phyloP scores from a whole-genome alignment of 2,797 vertebrate genomes.

The Oreonectes daqikongensis region DNA sequence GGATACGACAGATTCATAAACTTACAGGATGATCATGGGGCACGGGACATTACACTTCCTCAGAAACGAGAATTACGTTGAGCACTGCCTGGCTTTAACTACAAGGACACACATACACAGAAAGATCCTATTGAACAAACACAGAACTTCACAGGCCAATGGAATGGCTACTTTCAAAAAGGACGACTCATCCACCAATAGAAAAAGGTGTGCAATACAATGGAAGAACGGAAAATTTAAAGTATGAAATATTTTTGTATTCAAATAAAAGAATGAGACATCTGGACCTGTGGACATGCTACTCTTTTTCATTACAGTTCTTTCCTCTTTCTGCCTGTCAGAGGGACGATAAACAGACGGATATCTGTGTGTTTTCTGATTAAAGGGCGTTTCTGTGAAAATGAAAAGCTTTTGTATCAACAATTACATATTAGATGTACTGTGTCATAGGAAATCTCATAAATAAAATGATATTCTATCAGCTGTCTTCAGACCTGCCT shows the following conservation, averaged over 20 bases:
- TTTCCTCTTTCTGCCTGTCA: constrained; percentile 49
- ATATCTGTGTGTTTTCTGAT: constrained; percentile 37
- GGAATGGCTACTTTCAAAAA: background rate
- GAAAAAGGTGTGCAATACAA: constrained; percentile 23
- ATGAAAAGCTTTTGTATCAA: constrained; percentile 66
- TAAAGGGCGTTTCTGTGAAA: constrained; percentile 63
- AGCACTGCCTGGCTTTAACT: constrained; percentile 18
- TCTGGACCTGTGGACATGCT: constrained; percentile 40
- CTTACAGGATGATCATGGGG: constrained; percentile 19
- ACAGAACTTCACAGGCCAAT: background rate
- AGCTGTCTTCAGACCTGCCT: constrained; percentile 31
- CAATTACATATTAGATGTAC: constrained; percentile 65
- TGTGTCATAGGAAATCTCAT: constrained; percentile 68
- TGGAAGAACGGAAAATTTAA: constrained; percentile 1
- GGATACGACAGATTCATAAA: background rate
- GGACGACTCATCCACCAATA: background rate
- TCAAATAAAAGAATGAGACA: constrained; percentile 30
- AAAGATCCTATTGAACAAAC: constrained; percentile 29
- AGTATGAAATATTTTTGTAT: constrained; percentile 59
- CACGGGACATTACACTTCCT: constrained; percentile 15
- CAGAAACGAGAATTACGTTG: constrained; percentile 26
- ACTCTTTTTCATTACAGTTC: constrained; percentile 18
- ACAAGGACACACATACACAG: constrained; percentile 28
- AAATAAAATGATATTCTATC: constrained; percentile 70
- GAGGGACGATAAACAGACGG: constrained; percentile 7